Evolutionary conservation across 2,797 vertebrate species (phyloP).

Genomic region (Poecilia picta): DNA sequence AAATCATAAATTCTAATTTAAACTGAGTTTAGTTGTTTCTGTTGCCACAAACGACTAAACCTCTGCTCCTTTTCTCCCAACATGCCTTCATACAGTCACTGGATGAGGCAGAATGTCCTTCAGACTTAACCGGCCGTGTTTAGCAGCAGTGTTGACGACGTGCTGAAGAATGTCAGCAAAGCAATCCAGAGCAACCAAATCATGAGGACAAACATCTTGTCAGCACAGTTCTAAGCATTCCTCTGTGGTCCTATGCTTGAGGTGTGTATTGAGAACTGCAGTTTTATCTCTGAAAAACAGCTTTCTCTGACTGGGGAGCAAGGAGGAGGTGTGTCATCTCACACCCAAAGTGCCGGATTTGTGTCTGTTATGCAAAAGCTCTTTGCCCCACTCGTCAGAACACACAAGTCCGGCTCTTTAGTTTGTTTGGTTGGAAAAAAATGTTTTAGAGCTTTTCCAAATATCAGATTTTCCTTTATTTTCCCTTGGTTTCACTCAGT

Average conservation of each 20-base stretch:
- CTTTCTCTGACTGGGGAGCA: background rate
- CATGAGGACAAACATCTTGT: background rate
- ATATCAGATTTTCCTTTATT: background rate
- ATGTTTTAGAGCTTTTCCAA: background rate
- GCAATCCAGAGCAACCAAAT: background rate
- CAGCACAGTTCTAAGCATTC: background rate
- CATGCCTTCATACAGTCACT: background rate
- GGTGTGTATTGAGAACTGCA: background rate
- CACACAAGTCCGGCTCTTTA: background rate
- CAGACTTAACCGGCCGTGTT: background rate
- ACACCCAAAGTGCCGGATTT: background rate
- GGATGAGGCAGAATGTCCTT: background rate
- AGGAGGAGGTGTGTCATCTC: background rate
- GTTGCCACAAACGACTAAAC: background rate
- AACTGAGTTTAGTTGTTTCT: background rate
- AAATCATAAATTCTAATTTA: background rate
- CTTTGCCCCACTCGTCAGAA: background rate
- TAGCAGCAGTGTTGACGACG: background rate
- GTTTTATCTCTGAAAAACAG: background rate
- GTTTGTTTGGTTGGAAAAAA: background rate
- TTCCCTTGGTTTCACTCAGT: background rate
- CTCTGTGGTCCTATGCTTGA: background rate
- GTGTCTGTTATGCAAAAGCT: background rate
- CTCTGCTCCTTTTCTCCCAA: background rate
- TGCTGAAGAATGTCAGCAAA: background rate